Base-by-base conservation (phyloP, 2,888 invertebrate genomes). In the Polietes domitor region DNA sequence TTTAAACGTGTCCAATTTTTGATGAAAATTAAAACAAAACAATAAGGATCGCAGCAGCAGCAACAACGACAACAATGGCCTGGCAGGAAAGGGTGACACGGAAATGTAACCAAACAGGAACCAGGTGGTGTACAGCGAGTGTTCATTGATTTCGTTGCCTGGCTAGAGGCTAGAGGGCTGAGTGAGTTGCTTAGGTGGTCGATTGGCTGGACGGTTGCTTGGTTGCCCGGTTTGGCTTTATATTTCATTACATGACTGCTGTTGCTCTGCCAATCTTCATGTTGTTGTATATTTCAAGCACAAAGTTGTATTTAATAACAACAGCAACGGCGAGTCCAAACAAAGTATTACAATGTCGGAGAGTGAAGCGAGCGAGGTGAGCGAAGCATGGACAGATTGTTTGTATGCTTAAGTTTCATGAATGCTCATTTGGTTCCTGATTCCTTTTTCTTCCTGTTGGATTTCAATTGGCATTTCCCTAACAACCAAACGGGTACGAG, bases 41-140 rank as follows among this genome's bases (percentile, higher is more conserved):
- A 43, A 28, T 68, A 70, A 80, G 43, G 53, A 28, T 41, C 68
- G 15, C 58, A 58, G 6, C 24, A 9, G 26, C 26, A 6, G 41
- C 41, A 41, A 24, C 68, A 68, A 43, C 24, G n/a, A n/a, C n/a
- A n/a, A n/a, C n/a, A n/a, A n/a, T n/a, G n/a, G n/a, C n/a, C n/a
- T n/a, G 43, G 76, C 68, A 74, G 63, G 32, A 80, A 79, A 80
- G 83, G 83, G 80, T 77, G 77, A 63, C 74, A 83, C 71, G 82
- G 65, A 78, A 58, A 76, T 79, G 71, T 79, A 79, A 61, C 82
- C 76, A 73, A 83, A 83, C 79, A 83, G 83, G 83, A 83, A 83
- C 83, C 80, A 83, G 79, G 73, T 83, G 80, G 79, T 80, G 24
- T 19, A 19, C 74, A 24, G 43, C 2, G 63, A 63, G 32, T 63